A percentile compares a stretch with the other conserved stretches of the same genome.
Conservation (phyloP, 2,797 vertebrate species). For the Hydrolagus colliei region DNA sequence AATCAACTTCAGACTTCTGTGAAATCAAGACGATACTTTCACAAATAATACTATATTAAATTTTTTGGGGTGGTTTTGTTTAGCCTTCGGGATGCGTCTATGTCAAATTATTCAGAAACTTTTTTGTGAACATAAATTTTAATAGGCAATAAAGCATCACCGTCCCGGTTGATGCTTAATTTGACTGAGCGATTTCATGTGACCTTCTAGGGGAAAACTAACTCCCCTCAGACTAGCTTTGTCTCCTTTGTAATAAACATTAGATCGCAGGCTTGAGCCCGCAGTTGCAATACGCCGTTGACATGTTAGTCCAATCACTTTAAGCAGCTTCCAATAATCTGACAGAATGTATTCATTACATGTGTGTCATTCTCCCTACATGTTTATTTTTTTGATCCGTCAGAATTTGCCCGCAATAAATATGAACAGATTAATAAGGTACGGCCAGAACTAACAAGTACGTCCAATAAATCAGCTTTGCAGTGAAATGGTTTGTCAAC, state of each 20-base stretch:
- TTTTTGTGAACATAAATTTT: constrained; percentile 29
- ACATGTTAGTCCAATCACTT: neutral
- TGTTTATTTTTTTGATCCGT: constrained; percentile 19
- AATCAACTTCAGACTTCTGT: no score
- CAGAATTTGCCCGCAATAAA: constrained; percentile 17
- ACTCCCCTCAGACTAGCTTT: constrained; percentile 26
- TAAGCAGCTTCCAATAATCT: constrained; percentile 27
- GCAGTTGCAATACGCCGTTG: neutral
- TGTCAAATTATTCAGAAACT: constrained; percentile 11
- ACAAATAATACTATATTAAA: constrained; percentile 33
- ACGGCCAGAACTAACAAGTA: neutral
- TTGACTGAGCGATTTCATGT: constrained; percentile 22
- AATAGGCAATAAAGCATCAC: constrained; percentile 29
- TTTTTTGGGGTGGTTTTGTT: neutral
- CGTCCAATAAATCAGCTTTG: constrained; percentile 19
- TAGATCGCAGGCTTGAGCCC: neutral
- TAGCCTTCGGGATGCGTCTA: constrained; percentile 20
- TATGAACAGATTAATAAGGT: constrained; percentile 5
- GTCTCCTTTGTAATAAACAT: constrained; percentile 25
- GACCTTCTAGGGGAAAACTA: constrained; percentile 27
- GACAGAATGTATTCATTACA: constrained; percentile 10
- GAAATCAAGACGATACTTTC: constrained; percentile 50
- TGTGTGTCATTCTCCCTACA: constrained; percentile 3
- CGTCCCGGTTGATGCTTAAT: constrained; percentile 22
- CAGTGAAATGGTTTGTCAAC: neutral